Base-by-base conservation (phyloP, 2,113 vertebrate genomes). In the Nibea coibor region DNA sequence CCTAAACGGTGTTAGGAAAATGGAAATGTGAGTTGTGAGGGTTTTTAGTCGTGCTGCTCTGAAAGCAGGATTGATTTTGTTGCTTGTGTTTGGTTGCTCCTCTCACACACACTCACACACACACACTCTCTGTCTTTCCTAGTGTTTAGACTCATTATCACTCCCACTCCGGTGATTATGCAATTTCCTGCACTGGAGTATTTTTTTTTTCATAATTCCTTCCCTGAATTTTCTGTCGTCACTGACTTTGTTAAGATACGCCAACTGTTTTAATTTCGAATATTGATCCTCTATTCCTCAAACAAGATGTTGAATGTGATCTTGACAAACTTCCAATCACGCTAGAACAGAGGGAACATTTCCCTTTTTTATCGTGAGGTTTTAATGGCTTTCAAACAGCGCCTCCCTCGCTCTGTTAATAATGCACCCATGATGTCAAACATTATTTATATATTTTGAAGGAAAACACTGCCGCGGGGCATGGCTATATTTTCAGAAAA, bases 401-500 rank as follows among this genome's bases (percentile, higher is more conserved):
- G 56, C 65, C 43, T 45, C 24, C 39, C 8, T 22, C 72, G 45
- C 65, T 8, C 45, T 62, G 50, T 73, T 78, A 64, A 68, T 79
- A 74, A 66, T 56, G 65, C 76, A 54, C n/a, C 56, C 45, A 22
- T 67, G 35, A 92, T 77, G 72, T 72, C 81, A 72, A 80, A 47
- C 74, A 65, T 81, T 82, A 85, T 87, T 87, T 85, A 80, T 73
- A 70, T 79, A 72, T 84, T 78, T 66, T 4, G 47, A 65, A 83
- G 57, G 31, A 67, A 86, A 84, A 86, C 53, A 61, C 72, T 20
- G 54, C 89, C 62, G 20, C 4, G 1, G 69, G 86, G 3, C 76
- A 70, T 19, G 10, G 72, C 26, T 89, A 73, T 80, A 80, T 93
- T 89, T 91, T 84, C 83, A 82, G 81, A 84, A 83, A 89, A 91